phyloP scores from a whole-genome alignment of 2,797 vertebrate species.

The Dallia pectoralis region DNA sequence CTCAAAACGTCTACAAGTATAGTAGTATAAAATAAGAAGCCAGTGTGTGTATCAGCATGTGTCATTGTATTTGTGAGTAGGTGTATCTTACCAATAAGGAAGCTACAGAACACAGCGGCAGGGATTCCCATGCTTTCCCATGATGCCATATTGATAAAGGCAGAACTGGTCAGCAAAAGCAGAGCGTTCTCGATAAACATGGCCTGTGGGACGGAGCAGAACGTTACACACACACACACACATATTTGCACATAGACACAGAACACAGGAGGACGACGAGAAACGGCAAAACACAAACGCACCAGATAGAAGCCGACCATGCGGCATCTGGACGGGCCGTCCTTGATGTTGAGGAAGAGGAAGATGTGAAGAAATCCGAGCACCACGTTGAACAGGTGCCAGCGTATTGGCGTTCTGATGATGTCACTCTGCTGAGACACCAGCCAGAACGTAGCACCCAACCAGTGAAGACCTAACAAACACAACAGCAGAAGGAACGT shows the following conservation, averaged over 20 bases:
- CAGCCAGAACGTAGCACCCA: conserved; percentile 87
- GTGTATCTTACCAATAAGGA: conserved; percentile 76
- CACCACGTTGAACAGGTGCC: conserved; percentile 83
- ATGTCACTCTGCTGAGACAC: conserved; percentile 86
- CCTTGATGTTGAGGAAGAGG: conserved; percentile 82
- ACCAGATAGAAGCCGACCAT: conserved; percentile 82
- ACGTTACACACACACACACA: conserved; percentile 18
- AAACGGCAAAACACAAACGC: conserved; percentile 43
- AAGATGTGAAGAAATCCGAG: conserved; percentile 82
- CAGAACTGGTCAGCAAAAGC: conserved; percentile 79
- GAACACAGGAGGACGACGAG: background rate
- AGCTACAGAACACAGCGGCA: conserved; percentile 74
- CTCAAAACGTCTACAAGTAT: no score
- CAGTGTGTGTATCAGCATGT: background rate
- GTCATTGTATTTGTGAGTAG: background rate
- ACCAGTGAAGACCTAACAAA: conserved; percentile 80
- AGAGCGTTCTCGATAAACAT: conserved; percentile 83
- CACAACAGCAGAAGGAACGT: background rate
- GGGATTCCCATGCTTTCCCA: conserved; percentile 74
- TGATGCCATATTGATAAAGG: conserved; percentile 73
- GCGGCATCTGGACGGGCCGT: conserved; percentile 77
- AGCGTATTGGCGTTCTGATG: conserved; percentile 68
- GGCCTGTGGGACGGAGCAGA: conserved; percentile 56
- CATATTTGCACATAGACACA: background rate
- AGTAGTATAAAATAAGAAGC: no score